Evolutionary conservation across 2,113 vertebrate genomes (phyloP), one percentile per base, ranked within the genome.

Genomic region (Aplodontia rufa): DNA sequence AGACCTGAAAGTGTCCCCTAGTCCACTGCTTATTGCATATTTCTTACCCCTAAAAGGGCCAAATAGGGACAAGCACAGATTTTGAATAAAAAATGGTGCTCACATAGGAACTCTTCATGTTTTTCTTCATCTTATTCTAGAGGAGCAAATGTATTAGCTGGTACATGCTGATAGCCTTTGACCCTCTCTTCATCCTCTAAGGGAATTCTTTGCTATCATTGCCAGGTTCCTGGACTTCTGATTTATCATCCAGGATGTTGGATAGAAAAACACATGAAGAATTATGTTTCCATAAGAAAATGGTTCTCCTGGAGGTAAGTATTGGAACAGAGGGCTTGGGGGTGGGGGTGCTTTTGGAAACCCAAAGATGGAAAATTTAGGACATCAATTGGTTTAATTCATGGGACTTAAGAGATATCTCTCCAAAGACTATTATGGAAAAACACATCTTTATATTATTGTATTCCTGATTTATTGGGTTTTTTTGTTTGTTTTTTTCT

Each of bases 11-110:
- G 11, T 28, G 55, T 64, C 26, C 49, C 60, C 30, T 6, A 17
- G 32, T 37, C 6, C 2, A 55, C 2, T 17, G 22, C 24, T 79
- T 66, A 45, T 69, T 74, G 82, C 12, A 37, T 45, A 79, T 10
- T 58, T 78, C n/a, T 42, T 82, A 76, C 10, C n/a, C 40, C 91
- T 90, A 8, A 47, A 62, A 53, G 28, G 16, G 10, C 49, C 74
- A 28, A 78, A 68, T 47, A 45, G 8, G 14, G 24, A 40, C 11
- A 47, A 90, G 35, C 66, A 40, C 3, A 42, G 60, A 72, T 1
- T 78, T 93, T 22, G 37, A 28, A 53, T 91, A 82, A 96, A 96
- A n/a, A 96, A 66, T 60, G 45, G 3, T 66, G 12, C 8, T 90
- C 37, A 66, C 49, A 58, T 35, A 88, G 75, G 71, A n/a, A 71